A percentile compares a stretch with the other conserved stretches of the same genome.
Evolutionary conservation across 2,888 invertebrate species (phyloP).

Genomic region (Chrysolina haemoptera): DNA sequence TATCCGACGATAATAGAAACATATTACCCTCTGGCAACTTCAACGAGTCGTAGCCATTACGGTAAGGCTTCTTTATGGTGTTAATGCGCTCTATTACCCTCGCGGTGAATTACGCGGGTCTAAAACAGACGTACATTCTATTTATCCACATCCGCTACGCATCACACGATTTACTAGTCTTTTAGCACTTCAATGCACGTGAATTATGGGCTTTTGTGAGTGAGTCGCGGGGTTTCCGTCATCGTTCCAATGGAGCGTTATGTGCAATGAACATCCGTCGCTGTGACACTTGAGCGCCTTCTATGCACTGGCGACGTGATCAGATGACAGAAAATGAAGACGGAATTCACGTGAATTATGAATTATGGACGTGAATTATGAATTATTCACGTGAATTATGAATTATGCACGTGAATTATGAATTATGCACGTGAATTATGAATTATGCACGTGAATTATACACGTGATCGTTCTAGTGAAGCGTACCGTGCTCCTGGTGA

Average conservation of each 20-base stretch:
- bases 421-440: too few species aligned
- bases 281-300: neutral
- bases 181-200: conserved; percentile 34
- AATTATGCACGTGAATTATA: too few species aligned
- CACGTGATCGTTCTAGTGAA: too few species aligned
- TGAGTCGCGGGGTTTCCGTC: conserved; percentile 16
- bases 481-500: too few species aligned
- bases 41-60: conserved; percentile 70
- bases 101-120: conserved; percentile 65
- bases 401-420: too few species aligned
- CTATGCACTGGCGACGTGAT: neutral
- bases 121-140: conserved; percentile 62
- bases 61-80: conserved; percentile 71
- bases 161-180: conserved; percentile 44
- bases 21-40: conserved; percentile 71
- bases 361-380: too few species aligned
- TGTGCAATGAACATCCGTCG: conserved; percentile 10
- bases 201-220: conserved; percentile 28
- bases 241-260: conserved; percentile 25
- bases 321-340: neutral
- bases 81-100: conserved; percentile 70
- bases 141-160: conserved; percentile 57
- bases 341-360: too few species aligned
- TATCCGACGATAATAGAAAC: conserved; percentile 71
- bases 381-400: too few species aligned